These are phyloP conservation scores for Pristionchus maxplancki DNA, from an alignment of 2,888 invertebrate species.

Conservation along the genomic window DNA sequence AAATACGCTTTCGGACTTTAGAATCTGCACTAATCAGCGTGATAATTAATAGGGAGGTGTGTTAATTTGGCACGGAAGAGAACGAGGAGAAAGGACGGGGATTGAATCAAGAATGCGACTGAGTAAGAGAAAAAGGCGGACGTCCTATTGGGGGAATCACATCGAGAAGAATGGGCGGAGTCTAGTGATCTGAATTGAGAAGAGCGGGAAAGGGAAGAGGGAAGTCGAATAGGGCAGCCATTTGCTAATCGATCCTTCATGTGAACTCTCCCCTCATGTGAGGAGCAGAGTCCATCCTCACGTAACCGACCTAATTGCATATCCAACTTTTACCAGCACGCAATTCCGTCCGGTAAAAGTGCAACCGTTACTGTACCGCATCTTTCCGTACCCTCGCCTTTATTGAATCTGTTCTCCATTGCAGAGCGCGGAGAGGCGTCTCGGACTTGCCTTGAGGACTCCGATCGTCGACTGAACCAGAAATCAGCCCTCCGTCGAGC, in stretches of 20 bases:
- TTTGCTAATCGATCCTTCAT: background rate
- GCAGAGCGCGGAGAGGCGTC: background rate
- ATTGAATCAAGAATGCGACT: too few species aligned
- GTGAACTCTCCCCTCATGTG: background rate
- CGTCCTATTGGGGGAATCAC: too few species aligned
- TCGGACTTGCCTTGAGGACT: background rate
- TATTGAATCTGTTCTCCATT: background rate
- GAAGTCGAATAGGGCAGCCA: slow-evolving; percentile 1
- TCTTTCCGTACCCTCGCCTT: background rate
- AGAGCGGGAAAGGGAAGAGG: background rate
- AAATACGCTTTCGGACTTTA: too few species aligned
- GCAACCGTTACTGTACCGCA: background rate
- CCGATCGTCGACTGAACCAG: background rate
- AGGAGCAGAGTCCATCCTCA: background rate
- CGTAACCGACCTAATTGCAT: background rate
- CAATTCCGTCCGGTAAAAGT: slow-evolving; percentile 23
- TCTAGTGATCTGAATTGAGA: slow-evolving; percentile 14
- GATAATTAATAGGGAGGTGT: background rate
- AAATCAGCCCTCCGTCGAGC: too few species aligned
- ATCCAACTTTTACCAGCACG: background rate
- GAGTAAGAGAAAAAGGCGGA: too few species aligned
- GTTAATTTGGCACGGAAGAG: background rate
- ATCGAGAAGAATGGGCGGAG: slow-evolving; percentile 16
- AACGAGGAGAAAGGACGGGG: background rate
- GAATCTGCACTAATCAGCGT: background rate